Base-by-base conservation (phyloP, 1,140 invertebrate species). In the Papilio glaucus region DNA sequence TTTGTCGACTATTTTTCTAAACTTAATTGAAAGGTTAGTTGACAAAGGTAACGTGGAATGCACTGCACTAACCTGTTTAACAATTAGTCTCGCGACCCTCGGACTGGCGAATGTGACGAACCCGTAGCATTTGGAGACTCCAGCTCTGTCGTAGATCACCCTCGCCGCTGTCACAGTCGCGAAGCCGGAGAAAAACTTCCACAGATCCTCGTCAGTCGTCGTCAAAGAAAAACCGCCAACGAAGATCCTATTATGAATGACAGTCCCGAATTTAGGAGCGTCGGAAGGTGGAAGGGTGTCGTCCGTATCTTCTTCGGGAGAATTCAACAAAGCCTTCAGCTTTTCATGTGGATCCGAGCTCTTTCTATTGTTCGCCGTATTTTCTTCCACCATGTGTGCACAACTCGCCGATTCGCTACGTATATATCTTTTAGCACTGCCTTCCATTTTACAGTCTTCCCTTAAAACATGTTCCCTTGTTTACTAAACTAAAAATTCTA, bases 231-330 rank as follows among this genome's bases (percentile, higher is more conserved):
- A 98, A n/a, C 98, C 98, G 57, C 97, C 97, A 45, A 98, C 97
- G 94, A 99, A 99, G 84, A 99, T 97, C 84, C 98, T 95, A 93
- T 98, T 99, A 73, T 98, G 98, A 77, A 99, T 97, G 57, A 97
- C 92, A 49, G 96, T 97, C 67, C 96, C 96, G 83, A 95, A 96
- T 89, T 96, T 96, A 13, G 95, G 96, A 13, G 95, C 96, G 74
- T 95, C 93, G 33, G 94, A 90, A n/a, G 94, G 93, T 18, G 93
- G 93, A 1, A 90, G 77, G 8, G 81, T 84, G 39, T 93, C 93
- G 29, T 94, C 92, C 0, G 85, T 88, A 15, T 89, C 90, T 4
- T 92, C 92, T 10, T 92, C 92, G 5, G 89, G 91, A 0, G 89
- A 89, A 60, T 93, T 93, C 72, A 93, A 76, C 71, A 92, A 65